Evolutionary conservation across 2,888 invertebrate genomes (phyloP), one percentile per base, ranked within the genome.

Genomic region (Brenthis hecate): DNA sequence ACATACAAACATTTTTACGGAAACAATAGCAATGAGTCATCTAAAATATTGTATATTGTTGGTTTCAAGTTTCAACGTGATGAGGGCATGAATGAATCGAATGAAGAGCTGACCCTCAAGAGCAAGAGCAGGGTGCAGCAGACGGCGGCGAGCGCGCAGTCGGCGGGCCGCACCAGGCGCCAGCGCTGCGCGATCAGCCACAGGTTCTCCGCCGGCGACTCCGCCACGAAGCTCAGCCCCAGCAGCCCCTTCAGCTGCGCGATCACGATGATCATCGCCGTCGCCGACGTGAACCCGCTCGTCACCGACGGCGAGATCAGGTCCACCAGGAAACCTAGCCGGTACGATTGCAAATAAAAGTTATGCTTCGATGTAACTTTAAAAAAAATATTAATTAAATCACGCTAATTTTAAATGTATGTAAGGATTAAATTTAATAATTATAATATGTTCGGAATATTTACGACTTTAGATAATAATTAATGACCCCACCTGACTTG

Each of bases 261-360:
- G 50, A 94, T 91, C 54, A 95, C 94, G 76, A 98, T 97, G 77
- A 97, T 96, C 13, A 97, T 85, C 0, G 97, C 96, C 23, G 97
- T 96, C 13, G 96, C 97, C 1, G 97, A 96, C 55, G 97, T 97
- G 85, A 98, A 98, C 1, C 97, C 97, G 74, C 96, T 96, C 19
- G 96, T 96, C 64, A 97, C 96, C 13, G 97, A 95, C 36, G 95
- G 94, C 0, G 97, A 97, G 76, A 98, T 97, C 81, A 97, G 95
- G 77, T 96, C 96, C 67, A 97, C 96, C 75, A 97, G 88, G 85
- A 97, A 97, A 65, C 97, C 97, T 97, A 84, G 16, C 11, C 14
- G n/a, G 4, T 6, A 51, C 51, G 51, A 19, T 3, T 23, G 11
- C 0, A 43, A 43, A 43, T 43, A 11, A 43, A 43, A 43, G 2